Percentiles rank a stretch among this genome's conserved stretches.
Evolutionary conservation across 2,113 vertebrate genomes (phyloP).

Genomic region (Cebidichthys violaceus): DNA sequence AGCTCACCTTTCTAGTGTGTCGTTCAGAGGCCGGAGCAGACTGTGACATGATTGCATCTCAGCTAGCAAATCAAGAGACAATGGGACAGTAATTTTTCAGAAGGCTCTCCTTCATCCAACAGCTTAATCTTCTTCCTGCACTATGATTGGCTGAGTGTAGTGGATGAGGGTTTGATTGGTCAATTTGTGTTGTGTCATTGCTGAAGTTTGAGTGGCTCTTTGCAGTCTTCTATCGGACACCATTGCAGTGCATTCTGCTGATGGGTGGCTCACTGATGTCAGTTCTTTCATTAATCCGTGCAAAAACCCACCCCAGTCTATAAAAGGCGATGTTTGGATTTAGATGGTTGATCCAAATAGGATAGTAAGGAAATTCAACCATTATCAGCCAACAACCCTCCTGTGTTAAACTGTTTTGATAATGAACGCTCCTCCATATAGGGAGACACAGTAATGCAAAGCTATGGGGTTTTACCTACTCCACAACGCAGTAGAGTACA

Average conservation of each 20-base stretch:
- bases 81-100: constrained; percentile 65
- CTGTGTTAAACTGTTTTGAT: background rate
- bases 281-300: constrained; percentile 7
- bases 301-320: background rate
- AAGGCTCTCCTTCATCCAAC: constrained; percentile 55
- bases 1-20: constrained; percentile 65
- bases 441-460: background rate
- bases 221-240: background rate
- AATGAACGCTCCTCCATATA: background rate
- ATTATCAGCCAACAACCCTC: background rate
- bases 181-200: constrained; percentile 49
- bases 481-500: background rate
- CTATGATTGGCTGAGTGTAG: constrained; percentile 69
- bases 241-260: constrained; percentile 1
- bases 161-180: constrained; percentile 62
- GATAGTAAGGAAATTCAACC: constrained; percentile 2
- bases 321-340: background rate
- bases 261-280: constrained; percentile 26
- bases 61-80: constrained; percentile 72
- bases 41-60: constrained; percentile 67
- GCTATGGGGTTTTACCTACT: background rate
- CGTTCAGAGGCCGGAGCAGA: constrained; percentile 55
- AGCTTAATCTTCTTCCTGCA: constrained; percentile 35
- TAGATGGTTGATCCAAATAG: background rate
- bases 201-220: constrained; percentile 38